Percentiles rank a stretch among this genome's conserved stretches.
Conservation (phyloP, 2,888 invertebrate genomes). For the Ochropacha duplaris region DNA sequence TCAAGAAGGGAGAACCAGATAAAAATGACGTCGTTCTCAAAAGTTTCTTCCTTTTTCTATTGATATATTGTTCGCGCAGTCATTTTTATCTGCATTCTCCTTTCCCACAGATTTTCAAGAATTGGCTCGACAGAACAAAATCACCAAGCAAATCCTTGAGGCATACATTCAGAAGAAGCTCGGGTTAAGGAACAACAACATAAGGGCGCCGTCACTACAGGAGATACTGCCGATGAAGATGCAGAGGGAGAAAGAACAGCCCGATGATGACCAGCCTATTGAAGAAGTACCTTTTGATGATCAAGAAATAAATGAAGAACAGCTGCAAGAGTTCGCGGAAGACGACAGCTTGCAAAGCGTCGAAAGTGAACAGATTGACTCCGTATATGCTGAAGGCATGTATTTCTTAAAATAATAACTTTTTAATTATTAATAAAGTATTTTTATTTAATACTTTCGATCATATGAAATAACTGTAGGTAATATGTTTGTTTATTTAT, state of each 20-base stretch:
- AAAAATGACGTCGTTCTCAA: constrained; percentile 72
- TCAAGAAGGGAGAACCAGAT: constrained; percentile 72
- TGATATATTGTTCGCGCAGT: constrained; percentile 53
- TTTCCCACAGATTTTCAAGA: constrained; percentile 81
- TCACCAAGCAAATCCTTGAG: constrained; percentile 89
- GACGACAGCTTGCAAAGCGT: constrained; percentile 86
- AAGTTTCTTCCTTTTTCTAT: constrained; percentile 28
- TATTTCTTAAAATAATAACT: not conserved
- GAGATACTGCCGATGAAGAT: constrained; percentile 84
- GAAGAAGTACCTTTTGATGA: constrained; percentile 10
- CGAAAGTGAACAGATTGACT: constrained; percentile 87
- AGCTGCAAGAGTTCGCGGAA: constrained; percentile 46
- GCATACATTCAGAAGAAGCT: constrained; percentile 88
- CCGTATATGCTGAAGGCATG: constrained; percentile 82
- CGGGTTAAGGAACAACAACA: constrained; percentile 79
- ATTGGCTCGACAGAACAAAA: constrained; percentile 88
- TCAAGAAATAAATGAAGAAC: constrained; percentile 16
- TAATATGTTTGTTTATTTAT: too few species aligned
- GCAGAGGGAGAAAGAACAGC: constrained; percentile 40
- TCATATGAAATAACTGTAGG: too few species aligned
- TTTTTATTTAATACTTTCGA: too few species aligned
- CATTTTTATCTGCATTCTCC: constrained; percentile 81
- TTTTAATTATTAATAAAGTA: too few species aligned
- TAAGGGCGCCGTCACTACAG: constrained; percentile 84
- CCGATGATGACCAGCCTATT: constrained; percentile 27